These are phyloP conservation scores for Nyctibius bracteatus DNA, from an alignment of 2,113 vertebrate genomes.

Conservation along the genomic window DNA sequence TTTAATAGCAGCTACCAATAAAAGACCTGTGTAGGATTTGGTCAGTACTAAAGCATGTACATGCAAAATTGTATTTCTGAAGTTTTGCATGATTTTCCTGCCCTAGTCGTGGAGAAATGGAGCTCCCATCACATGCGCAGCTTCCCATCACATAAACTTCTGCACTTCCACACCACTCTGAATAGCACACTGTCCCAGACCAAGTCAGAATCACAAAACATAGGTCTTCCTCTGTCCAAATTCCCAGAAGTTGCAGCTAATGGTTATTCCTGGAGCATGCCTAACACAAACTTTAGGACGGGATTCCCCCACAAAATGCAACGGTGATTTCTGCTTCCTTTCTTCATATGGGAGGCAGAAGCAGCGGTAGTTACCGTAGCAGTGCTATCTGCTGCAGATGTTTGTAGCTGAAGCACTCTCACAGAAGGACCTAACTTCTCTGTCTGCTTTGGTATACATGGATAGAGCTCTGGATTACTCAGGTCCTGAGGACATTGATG, in stretches of 20 bases:
- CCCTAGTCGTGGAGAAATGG: not conserved
- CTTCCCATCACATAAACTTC: not conserved
- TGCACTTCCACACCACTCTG: not conserved
- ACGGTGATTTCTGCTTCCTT: not conserved
- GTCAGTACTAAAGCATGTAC: not conserved
- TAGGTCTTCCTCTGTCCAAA: not conserved
- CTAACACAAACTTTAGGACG: not conserved
- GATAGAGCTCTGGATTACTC: not conserved
- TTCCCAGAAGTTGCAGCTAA: not conserved
- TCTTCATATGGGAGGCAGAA: not conserved
- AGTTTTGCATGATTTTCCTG: not conserved
- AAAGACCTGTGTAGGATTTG: not conserved
- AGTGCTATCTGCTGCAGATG: not conserved
- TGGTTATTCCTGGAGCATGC: not conserved
- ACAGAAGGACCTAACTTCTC: not conserved
- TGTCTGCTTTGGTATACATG: not conserved
- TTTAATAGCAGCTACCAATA: not conserved
- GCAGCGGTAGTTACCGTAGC: rapidly evolving
- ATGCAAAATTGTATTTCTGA: not conserved
- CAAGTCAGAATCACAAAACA: not conserved
- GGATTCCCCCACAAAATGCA: not conserved
- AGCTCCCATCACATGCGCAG: not conserved
- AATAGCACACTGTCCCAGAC: not conserved
- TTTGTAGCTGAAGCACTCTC: not conserved
- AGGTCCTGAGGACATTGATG: not conserved